Percentiles rank a stretch among this genome's conserved stretches.
These are phyloP conservation scores for Ochropacha duplaris DNA, from an alignment of 2,888 invertebrate genomes.

Conservation along the genomic window DNA sequence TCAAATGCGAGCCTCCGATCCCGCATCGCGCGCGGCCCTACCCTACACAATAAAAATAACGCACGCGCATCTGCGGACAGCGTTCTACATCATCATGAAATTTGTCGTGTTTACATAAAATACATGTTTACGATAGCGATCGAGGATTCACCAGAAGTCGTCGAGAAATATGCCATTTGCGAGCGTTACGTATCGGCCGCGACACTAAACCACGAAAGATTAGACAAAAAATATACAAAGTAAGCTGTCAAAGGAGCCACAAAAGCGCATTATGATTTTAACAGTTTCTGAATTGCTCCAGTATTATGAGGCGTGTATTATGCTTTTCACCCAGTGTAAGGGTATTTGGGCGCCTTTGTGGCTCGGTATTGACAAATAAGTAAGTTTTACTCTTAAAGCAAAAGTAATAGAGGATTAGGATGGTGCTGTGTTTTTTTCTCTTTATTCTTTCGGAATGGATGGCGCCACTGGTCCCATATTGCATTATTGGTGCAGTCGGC, in stretches of 20 bases:
- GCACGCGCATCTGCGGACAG: conserved; percentile 78
- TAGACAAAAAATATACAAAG: conserved; percentile 54
- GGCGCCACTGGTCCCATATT: conserved; percentile 74
- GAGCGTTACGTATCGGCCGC: conserved; percentile 46
- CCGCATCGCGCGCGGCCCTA: conserved; percentile 50
- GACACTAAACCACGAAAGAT: conserved; percentile 60
- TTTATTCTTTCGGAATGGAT: conserved; percentile 49
- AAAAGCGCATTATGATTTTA: conserved; percentile 81
- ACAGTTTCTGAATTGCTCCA: conserved; percentile 78
- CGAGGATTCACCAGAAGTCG: conserved; percentile 69
- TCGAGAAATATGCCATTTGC: conserved; percentile 57
- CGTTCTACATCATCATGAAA: conserved; percentile 66
- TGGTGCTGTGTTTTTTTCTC: conserved; percentile 56
- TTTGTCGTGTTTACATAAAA: conserved; percentile 82
- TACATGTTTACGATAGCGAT: conserved; percentile 72
- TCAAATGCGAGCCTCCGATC: conserved; percentile 77
- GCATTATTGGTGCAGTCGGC: conserved; percentile 63
- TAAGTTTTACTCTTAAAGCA: conserved; percentile 75
- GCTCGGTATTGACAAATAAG: conserved; percentile 82
- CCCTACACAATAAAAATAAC: conserved; percentile 78
- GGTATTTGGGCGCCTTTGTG: conserved; percentile 81
- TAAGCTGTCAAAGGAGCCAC: conserved; percentile 74
- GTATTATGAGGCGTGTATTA: conserved; percentile 81
- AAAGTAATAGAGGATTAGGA: conserved; percentile 79
- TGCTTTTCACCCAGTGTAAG: conserved; percentile 74